These are phyloP conservation scores for Podocnemis expansa DNA, from an alignment of 2,113 vertebrate genomes.

Conservation along the genomic window DNA sequence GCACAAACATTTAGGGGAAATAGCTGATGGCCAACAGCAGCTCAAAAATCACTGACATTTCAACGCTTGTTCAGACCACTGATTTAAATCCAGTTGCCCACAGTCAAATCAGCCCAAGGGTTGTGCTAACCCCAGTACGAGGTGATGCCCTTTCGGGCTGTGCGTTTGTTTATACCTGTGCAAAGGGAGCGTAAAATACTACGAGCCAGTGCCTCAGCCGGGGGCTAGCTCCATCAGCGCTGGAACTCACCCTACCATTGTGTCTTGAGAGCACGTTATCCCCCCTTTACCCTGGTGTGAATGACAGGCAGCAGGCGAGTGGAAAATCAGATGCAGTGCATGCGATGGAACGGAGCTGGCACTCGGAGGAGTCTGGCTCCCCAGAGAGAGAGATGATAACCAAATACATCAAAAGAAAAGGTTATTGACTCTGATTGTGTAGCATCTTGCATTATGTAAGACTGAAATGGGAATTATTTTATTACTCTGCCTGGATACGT, in stretches of 20 bases:
- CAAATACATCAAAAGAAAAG: background rate
- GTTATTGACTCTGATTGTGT: background rate
- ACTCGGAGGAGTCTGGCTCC: fast-evolving
- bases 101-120: too few relatives aligned
- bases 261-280: background rate
- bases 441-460: background rate
- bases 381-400: background rate
- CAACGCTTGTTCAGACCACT: background rate
- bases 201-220: background rate
- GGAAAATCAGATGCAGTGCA: background rate
- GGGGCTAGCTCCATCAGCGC: background rate
- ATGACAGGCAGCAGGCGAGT: background rate
- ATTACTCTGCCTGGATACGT: background rate
- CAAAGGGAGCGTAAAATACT: background rate
- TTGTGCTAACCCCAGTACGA: too few relatives aligned
- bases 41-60: background rate
- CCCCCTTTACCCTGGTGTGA: background rate
- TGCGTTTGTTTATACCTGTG: background rate
- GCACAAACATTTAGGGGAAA: constrained; percentile 24
- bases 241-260: background rate
- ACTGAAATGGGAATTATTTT: background rate
- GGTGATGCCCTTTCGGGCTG: too few relatives aligned
- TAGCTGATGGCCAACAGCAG: constrained; percentile 26
- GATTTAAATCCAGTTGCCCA: background rate
- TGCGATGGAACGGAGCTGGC: fast-evolving